These are phyloP conservation scores for Gymnobelideus leadbeateri DNA, from an alignment of 2,113 vertebrate species.

Conservation along the genomic window DNA sequence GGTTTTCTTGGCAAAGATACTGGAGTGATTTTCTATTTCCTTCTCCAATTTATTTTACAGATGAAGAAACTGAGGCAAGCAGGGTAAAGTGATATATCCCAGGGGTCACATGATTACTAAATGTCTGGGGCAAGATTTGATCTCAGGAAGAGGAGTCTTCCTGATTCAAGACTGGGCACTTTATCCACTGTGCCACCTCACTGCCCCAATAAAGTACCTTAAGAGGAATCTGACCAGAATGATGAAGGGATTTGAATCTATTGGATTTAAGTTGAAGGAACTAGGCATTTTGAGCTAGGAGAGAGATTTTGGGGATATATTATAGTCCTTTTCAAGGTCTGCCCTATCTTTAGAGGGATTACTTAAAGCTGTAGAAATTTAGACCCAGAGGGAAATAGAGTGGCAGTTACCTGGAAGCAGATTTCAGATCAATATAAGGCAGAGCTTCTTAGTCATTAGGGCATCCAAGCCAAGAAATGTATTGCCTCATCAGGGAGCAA, in stretches of 20 bases:
- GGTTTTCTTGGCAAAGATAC: background rate
- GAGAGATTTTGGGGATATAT: background rate
- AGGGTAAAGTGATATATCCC: background rate
- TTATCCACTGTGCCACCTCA: no score
- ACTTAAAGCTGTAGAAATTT: background rate
- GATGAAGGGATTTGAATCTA: background rate
- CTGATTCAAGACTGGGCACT: background rate
- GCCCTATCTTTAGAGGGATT: background rate
- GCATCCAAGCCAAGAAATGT: background rate
- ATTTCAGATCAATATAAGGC: background rate
- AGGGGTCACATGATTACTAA: background rate
- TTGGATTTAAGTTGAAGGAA: background rate
- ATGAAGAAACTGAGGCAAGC: background rate
- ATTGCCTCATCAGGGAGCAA: background rate
- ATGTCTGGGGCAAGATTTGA: background rate
- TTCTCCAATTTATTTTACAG: background rate
- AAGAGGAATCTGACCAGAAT: no score
- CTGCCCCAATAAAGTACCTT: no score
- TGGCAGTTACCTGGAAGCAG: background rate
- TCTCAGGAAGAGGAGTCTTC: background rate
- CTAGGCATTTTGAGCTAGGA: background rate
- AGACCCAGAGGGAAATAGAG: background rate
- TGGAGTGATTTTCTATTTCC: background rate
- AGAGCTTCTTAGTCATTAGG: background rate
- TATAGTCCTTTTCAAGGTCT: background rate